phyloP scores from a whole-genome alignment of 2,797 vertebrate species.

The Semaprochilodus insignis region DNA sequence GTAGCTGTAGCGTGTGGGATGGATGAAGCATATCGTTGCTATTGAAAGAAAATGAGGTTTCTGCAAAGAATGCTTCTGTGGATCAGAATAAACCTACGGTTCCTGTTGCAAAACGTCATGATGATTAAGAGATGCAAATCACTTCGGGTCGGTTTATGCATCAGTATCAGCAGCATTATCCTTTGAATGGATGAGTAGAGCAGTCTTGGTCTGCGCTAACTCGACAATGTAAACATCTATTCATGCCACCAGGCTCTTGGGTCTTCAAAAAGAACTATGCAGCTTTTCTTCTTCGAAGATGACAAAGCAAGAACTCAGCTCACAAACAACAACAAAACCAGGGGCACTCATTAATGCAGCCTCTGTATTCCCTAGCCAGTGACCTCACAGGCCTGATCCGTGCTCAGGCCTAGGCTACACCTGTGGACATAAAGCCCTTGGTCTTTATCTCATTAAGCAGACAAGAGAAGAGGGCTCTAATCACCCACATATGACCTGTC shows the following conservation, averaged over 20 bases:
- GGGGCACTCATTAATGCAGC: constrained; percentile 7
- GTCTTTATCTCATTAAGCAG: constrained; percentile 43
- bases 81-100: not conserved
- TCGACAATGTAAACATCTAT: constrained; percentile 7
- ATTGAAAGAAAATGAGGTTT: not conserved
- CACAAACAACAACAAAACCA: constrained; percentile 27
- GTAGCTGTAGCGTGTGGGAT: constrained; percentile 8
- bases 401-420: constrained; percentile 42
- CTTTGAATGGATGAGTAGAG: not conserved
- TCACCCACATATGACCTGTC: constrained; percentile 61
- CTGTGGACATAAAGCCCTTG: constrained; percentile 41
- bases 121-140: not conserved
- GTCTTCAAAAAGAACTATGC: not conserved
- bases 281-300: constrained; percentile 12
- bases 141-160: not conserved
- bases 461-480: constrained; percentile 45
- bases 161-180: not conserved
- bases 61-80: not conserved
- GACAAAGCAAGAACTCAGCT: constrained; percentile 5
- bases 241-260: not conserved
- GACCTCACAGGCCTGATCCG: constrained; percentile 22
- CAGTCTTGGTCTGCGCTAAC: constrained; percentile 2
- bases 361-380: constrained; percentile 11
- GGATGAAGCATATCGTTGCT: constrained; percentile 4
- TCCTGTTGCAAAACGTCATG: not conserved